A percentile compares a stretch with the other conserved stretches of the same genome.
Conservation (phyloP, 1,140 invertebrate genomes). For the Penaeus indicus region DNA sequence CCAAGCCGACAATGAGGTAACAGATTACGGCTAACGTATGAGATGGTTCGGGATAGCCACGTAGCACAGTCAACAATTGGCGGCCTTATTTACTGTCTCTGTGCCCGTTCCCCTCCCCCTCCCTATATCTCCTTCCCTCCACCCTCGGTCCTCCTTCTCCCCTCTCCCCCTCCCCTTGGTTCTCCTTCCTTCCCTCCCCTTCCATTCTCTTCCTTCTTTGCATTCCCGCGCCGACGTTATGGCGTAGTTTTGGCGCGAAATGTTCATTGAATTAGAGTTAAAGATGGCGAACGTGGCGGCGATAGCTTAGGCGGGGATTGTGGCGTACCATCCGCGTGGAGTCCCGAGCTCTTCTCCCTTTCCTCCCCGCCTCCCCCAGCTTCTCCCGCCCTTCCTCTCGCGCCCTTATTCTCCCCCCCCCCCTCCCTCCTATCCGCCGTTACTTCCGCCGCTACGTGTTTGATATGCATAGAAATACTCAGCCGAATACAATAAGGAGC, state of each 20-base stretch:
- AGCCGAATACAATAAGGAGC: too few relatives aligned
- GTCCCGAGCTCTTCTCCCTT: not conserved
- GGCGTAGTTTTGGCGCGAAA: constrained; percentile 44
- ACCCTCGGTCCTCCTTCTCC: not conserved
- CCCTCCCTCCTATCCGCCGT: not conserved
- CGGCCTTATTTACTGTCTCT: too few relatives aligned
- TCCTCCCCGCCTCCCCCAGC: not conserved
- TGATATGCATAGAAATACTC: too few relatives aligned
- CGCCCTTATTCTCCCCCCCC: not conserved
- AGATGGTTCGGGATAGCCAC: too few relatives aligned
- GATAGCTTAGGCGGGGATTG: constrained; percentile 18
- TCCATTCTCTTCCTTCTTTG: not conserved
- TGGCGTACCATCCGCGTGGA: not conserved
- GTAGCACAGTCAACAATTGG: too few relatives aligned
- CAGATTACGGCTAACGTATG: too few relatives aligned
- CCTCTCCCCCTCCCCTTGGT: not conserved
- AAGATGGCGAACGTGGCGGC: not conserved
- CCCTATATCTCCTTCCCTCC: too few relatives aligned
- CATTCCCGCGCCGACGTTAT: not conserved
- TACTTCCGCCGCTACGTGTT: not conserved
- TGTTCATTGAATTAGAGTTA: constrained; percentile 47
- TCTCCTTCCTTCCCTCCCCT: not conserved
- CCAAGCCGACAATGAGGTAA: too few relatives aligned
- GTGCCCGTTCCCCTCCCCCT: not conserved
- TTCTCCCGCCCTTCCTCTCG: not conserved